These are phyloP conservation scores for Agrypnia vestita DNA, from an alignment of 1,140 invertebrate genomes.

Conservation along the genomic window DNA sequence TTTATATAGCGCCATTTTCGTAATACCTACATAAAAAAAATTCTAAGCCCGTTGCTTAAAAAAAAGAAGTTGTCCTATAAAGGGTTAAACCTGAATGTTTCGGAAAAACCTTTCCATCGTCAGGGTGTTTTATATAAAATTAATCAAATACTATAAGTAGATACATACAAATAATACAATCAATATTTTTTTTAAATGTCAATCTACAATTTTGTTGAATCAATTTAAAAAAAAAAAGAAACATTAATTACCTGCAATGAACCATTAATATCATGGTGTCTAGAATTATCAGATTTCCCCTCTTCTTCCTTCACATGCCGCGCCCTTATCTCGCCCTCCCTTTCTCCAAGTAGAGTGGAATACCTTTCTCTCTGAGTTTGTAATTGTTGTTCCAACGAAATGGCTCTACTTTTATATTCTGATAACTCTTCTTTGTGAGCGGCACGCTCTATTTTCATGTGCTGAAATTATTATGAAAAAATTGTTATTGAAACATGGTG, in stretches of 20 bases:
- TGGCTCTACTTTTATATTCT: conserved; percentile 72
- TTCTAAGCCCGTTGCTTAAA: too few species aligned
- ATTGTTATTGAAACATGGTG: background rate
- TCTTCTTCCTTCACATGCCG: conserved; percentile 65
- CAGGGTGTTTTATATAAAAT: too few species aligned
- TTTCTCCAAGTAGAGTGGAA: conserved; percentile 83
- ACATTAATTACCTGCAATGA: conserved; percentile 50
- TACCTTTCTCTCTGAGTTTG: conserved; percentile 86
- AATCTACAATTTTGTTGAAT: too few species aligned
- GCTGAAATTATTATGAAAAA: conserved; percentile 62
- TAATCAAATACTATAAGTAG: too few species aligned
- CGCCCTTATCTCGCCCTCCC: conserved; percentile 84
- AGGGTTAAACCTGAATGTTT: too few species aligned
- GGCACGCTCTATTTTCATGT: conserved; percentile 74
- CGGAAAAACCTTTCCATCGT: too few species aligned
- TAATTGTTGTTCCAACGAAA: conserved; percentile 83
- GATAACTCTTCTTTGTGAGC: conserved; percentile 75
- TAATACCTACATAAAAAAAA: too few species aligned
- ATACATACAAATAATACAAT: too few species aligned
- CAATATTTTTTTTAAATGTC: too few species aligned
- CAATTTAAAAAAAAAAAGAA: too few species aligned
- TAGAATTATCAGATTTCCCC: conserved; percentile 63
- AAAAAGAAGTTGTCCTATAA: too few species aligned
- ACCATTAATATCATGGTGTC: conserved; percentile 51
- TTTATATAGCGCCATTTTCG: too few species aligned